These are phyloP conservation scores for Periplaneta americana DNA, from an alignment of 1,140 invertebrate species.

Conservation along the genomic window DNA sequence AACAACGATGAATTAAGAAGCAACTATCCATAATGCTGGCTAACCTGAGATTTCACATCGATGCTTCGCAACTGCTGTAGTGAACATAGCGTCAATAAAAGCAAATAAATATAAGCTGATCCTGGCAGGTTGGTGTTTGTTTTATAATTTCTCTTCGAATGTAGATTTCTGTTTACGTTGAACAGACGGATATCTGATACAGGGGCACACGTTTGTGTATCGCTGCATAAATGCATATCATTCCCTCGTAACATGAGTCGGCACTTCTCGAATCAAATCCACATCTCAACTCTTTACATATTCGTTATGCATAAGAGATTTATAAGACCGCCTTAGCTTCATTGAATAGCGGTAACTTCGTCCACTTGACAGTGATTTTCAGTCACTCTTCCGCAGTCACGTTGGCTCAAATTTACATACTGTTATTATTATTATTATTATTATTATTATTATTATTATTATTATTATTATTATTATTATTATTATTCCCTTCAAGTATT, in stretches of 20 bases:
- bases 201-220: background rate
- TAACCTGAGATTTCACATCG: too few relatives aligned
- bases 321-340: background rate
- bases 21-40: too few relatives aligned
- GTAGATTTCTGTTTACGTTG: background rate
- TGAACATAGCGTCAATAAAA: too few relatives aligned
- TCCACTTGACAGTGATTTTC: background rate
- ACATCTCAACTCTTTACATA: background rate
- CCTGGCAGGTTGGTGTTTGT: background rate
- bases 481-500: too few relatives aligned
- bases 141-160: background rate
- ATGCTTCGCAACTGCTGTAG: too few relatives aligned
- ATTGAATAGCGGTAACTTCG: background rate
- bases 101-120: too few relatives aligned
- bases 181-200: background rate
- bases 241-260: background rate
- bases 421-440: too few relatives aligned
- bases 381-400: background rate
- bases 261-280: background rate
- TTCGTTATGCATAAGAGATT: background rate
- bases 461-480: too few relatives aligned
- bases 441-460: too few relatives aligned
- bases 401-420: too few relatives aligned
- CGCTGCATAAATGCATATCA: background rate
- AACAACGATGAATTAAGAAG: too few relatives aligned